Percentiles rank a stretch among this genome's conserved stretches.
Evolutionary conservation across 2,797 vertebrate species (phyloP).

Genomic region (Buceros bicornis): DNA sequence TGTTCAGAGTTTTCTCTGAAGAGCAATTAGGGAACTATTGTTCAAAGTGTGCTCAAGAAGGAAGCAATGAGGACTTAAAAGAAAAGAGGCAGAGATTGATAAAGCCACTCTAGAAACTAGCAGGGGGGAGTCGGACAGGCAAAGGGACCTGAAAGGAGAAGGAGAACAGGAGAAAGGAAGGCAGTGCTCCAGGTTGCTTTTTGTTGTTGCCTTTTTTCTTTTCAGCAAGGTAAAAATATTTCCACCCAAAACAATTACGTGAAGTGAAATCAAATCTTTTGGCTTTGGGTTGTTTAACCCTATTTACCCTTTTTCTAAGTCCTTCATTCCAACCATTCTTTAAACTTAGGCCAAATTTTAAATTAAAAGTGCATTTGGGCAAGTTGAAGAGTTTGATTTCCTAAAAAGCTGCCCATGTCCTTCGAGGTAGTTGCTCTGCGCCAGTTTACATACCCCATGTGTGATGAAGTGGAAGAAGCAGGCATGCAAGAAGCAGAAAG

Average conservation of each 20-base stretch:
- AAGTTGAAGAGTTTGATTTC: neutral
- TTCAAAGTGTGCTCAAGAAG: slow-evolving; percentile 54
- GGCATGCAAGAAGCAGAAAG: no score
- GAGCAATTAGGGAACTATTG: slow-evolving; percentile 67
- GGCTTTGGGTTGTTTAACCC: neutral
- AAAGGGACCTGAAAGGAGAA: neutral
- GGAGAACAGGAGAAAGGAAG: neutral
- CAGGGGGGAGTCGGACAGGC: slow-evolving; percentile 3
- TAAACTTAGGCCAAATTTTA: neutral
- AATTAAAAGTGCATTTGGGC: neutral
- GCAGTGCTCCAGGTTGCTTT: accelerated
- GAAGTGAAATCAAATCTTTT: neutral
- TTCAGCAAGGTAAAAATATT: neutral
- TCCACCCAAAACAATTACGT: neutral
- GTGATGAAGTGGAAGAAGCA: neutral
- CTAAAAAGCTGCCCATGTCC: neutral
- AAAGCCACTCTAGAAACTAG: slow-evolving; percentile 28
- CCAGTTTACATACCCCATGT: accelerated
- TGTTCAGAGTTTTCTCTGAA: slow-evolving; percentile 59
- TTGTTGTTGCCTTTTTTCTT: neutral
- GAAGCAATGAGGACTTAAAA: slow-evolving; percentile 40
- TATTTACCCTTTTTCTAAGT: neutral
- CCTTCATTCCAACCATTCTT: neutral
- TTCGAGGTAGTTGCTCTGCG: neutral
- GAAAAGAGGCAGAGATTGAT: slow-evolving; percentile 38